Evolutionary conservation across 2,888 invertebrate species (phyloP).

Genomic region (Eristalinus aeneus): DNA sequence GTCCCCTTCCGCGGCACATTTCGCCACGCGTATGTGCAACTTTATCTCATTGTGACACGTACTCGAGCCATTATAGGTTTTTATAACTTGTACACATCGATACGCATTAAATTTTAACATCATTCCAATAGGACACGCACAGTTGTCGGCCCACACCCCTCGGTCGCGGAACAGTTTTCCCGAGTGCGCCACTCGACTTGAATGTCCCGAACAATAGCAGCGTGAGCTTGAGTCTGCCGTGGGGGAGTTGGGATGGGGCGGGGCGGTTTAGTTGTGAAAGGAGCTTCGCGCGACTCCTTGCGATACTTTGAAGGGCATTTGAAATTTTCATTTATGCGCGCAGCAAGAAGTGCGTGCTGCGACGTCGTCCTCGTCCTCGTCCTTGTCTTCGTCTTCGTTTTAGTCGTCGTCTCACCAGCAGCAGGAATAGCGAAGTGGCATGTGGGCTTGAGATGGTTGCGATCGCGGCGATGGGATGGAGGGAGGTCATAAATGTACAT

Average conservation of each 20-base stretch:
- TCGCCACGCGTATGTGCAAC: conserved; percentile 55
- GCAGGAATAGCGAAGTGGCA: background rate
- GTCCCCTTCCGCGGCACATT: background rate
- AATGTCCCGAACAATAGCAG: conserved; percentile 61
- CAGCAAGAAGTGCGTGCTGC: conserved; percentile 51
- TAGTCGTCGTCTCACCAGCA: conserved; percentile 35
- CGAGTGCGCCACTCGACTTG: conserved; percentile 59
- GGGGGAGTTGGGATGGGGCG: background rate
- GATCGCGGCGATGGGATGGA: background rate
- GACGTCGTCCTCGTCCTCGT: background rate
- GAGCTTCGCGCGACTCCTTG: conserved; percentile 49
- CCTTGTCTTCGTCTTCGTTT: too few species aligned
- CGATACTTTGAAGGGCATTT: conserved; percentile 46
- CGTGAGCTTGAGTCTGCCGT: conserved; percentile 11
- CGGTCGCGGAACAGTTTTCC: conserved; percentile 18
- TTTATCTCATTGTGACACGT: conserved; percentile 71
- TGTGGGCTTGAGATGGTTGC: background rate
- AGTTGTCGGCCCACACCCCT: background rate
- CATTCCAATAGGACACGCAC: conserved; percentile 67
- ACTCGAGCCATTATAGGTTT: conserved; percentile 68
- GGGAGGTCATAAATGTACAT: conserved; percentile 69
- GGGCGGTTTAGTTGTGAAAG: conserved; percentile 59
- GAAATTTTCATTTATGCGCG: conserved; percentile 65
- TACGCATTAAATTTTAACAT: conserved; percentile 70
- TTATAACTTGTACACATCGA: conserved; percentile 71